Base-by-base conservation (phyloP, 2,797 vertebrate genomes). In the Epinephelus malabaricus region DNA sequence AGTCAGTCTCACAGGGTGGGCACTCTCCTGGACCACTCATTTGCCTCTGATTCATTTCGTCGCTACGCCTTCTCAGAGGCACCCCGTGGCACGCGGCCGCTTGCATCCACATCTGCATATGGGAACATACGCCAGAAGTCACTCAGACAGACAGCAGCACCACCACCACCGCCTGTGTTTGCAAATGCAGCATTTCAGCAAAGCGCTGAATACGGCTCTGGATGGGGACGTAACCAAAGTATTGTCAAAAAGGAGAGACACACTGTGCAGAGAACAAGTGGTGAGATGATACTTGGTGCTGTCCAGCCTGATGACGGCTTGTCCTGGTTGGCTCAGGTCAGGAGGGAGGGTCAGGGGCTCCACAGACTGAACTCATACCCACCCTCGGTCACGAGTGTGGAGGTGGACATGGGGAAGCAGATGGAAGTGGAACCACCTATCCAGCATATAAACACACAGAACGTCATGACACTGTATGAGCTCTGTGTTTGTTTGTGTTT, bases 391-490 rank as follows among this genome's bases (percentile, higher is more conserved):
- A 38, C 13, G 70, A 93, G 84, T 63, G 0, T 86, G 74, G 92
- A 90, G 75, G 67, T 81, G 50, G 87, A 88, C 55, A 5, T 15
- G 6, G 70, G 60, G 14, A 63, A 15, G 40, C 75, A 6, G 43
- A 46, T 6, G 38, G 74, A 64, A 2, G 23, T 7, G 1, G 82
- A 84, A 5, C 3, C 23, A 2, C 63, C 74, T n/a, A 5, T 69
- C 25, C 86, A 86, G 67, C 73, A 69, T 53, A 66, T 54, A 1
- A 78, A 84, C 1, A 2, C 12, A 0, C 68, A 55, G 8, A 76
- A 30, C 10, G 2, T 56, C 34, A 63, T 2, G 1, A 12, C 70
- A 45, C 27, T 72, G 95, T 95, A 90, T 93, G 95, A 38, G 4
- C 12, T n/a, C 7, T 69, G 11, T 54, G 34, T 76, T 5, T 68